Evolutionary conservation across 2,113 vertebrate genomes (phyloP), one percentile per base, ranked within the genome.

Genomic region (Grammomys surdaster): DNA sequence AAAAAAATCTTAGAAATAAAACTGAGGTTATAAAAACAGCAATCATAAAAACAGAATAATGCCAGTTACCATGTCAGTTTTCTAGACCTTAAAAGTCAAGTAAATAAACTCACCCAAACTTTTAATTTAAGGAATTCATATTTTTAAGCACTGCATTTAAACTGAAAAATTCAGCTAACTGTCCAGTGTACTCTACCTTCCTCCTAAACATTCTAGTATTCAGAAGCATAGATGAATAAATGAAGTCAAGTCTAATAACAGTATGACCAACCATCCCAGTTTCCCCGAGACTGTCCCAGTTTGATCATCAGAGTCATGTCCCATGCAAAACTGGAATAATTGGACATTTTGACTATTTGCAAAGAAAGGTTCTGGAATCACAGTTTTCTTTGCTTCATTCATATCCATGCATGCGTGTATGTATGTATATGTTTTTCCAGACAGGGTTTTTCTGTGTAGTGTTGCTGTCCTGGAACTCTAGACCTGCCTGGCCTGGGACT

Each of bases 1-100:
- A 31, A 90, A 89, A 92, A 88, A 95, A 85, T 54, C 63, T 94
- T 95, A 90, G 58, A 97, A 95, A 81, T 95, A 95, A 95, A 94
- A 94, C 67, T 92, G 82, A 96, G 17, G 28, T 87, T 77, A 86
- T 31, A 95, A 56, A 22, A 73, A 65, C 26, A 90, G 24, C 46
- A 86, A 67, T 80, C 67, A 93, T 31, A 75, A 72, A 72, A 88
- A 65, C 4, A 77, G 51, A 85, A 82, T 76, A 81, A 78, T 86
- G n/a, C 65, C 72, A 92, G 48, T 48, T 89, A 56, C 46, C 46
- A 20, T 80, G 80, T 54, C 43, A 92, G 70, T 31, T 93, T 88
- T 36, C 43, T 72, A 81, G 11, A 54, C 28, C 28, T 95, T 77
- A 82, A 13, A 78, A 26, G 77, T 86, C 51, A 95, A 72, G 96